Percentiles rank a stretch among this genome's conserved stretches.
Evolutionary conservation across 2,113 vertebrate genomes (phyloP).

Genomic region (Gymnarchus niloticus): DNA sequence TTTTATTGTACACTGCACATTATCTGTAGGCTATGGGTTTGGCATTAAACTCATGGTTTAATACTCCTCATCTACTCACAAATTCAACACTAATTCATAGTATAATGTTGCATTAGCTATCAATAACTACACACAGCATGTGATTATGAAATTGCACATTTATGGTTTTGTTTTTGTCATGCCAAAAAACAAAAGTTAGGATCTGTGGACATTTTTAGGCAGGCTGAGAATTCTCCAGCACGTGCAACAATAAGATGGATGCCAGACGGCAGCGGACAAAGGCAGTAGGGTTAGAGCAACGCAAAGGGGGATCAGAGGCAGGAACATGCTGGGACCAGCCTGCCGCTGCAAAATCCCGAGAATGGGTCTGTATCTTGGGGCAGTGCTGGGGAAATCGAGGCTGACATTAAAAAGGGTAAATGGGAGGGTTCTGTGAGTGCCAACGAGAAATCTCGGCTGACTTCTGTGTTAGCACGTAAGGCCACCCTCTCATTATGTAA

Average conservation of each 20-base stretch:
- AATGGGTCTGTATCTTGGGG: background rate
- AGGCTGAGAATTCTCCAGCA: too few species aligned
- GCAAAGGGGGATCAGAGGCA: background rate
- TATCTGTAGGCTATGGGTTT: too few species aligned
- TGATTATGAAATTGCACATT: background rate
- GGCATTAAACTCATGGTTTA: too few species aligned
- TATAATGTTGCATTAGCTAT: background rate
- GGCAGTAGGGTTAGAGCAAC: background rate
- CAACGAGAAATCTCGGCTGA: background rate
- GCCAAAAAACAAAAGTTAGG: too few species aligned
- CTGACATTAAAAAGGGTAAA: background rate
- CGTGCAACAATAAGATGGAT: too few species aligned
- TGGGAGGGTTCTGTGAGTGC: background rate
- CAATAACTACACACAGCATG: background rate
- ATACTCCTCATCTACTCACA: too few species aligned
- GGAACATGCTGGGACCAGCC: background rate
- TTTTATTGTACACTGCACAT: too few species aligned
- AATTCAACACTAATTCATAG: background rate
- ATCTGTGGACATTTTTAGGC: too few species aligned
- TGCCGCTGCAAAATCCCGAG: background rate
- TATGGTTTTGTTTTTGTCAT: background rate
- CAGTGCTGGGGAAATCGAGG: background rate
- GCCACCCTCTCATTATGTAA: background rate
- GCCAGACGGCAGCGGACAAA: background rate
- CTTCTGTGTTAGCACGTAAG: conserved; percentile 2